phyloP scores from a whole-genome alignment of 2,888 invertebrate genomes.

The Andrena minutula region DNA sequence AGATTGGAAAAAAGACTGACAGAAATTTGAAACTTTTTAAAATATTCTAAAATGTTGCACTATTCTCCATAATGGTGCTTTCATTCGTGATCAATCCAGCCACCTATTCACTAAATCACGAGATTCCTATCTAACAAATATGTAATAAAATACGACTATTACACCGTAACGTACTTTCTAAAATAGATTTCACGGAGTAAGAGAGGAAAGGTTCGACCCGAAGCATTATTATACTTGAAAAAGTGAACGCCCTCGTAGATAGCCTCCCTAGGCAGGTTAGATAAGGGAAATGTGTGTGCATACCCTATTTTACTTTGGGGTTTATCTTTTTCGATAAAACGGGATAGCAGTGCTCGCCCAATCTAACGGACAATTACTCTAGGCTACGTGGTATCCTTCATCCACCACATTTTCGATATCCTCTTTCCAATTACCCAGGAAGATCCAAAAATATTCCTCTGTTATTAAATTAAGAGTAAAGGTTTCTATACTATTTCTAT shows the following conservation, averaged over 20 bases:
- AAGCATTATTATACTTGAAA: conserved; percentile 18
- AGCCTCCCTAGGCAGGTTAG: conserved; percentile 21
- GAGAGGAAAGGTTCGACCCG: neutral
- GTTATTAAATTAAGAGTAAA: no score
- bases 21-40: no score
- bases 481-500: no score
- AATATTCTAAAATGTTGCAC: no score
- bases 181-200: neutral
- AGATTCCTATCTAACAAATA: neutral
- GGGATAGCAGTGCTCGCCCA: conserved; percentile 12
- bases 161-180: neutral
- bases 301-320: conserved; percentile 42
- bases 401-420: neutral
- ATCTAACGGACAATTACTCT: conserved; percentile 15
- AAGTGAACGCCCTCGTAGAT: conserved; percentile 37
- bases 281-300: conserved; percentile 49
- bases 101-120: conserved; percentile 5
- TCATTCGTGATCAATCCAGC: no score
- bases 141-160: conserved; percentile 4
- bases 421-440: neutral
- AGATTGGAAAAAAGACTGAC: no score
- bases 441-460: neutral
- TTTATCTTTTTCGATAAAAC: conserved; percentile 52
- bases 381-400: conserved; percentile 17
- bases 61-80: no score